These are phyloP conservation scores for Bombus fervidus DNA, from an alignment of 1,140 invertebrate genomes.

Conservation along the genomic window DNA sequence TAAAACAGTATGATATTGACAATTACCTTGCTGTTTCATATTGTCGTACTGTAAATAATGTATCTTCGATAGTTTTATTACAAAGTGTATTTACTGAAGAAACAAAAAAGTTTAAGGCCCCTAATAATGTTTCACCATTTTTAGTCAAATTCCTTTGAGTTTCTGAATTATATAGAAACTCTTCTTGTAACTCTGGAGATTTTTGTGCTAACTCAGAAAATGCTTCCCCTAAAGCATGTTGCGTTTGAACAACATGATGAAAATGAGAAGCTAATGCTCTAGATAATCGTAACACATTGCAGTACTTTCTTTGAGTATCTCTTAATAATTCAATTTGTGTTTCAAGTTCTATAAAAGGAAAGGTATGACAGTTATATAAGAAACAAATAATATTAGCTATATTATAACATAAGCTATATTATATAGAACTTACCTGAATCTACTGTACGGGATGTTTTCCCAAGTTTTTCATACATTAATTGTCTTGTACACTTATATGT, in stretches of 20 bases:
- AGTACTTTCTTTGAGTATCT: slow-evolving; percentile 97
- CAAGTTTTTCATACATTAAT: slow-evolving; percentile 96
- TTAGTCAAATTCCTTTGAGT: slow-evolving; percentile 96
- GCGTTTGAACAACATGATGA: slow-evolving; percentile 93
- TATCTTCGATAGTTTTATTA: slow-evolving; percentile 98
- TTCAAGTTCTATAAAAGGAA: slow-evolving; percentile 89
- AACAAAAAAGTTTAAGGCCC: slow-evolving; percentile 97
- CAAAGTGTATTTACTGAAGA: slow-evolving; percentile 97
- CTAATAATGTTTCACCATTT: slow-evolving; percentile 95
- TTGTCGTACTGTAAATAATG: slow-evolving; percentile 94
- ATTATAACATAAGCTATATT: slow-evolving; percentile 11
- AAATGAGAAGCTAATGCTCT: slow-evolving; percentile 93
- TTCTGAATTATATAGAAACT: slow-evolving; percentile 97
- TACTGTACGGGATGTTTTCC: slow-evolving; percentile 95
- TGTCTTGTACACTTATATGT: slow-evolving; percentile 99
- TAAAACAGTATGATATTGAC: slow-evolving; percentile 13
- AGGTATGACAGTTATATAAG: slow-evolving; percentile 46
- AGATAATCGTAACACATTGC: slow-evolving; percentile 93
- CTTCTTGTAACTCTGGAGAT: slow-evolving; percentile 96
- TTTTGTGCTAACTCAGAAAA: slow-evolving; percentile 97
- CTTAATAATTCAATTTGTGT: slow-evolving; percentile 94
- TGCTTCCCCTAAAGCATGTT: slow-evolving; percentile 92
- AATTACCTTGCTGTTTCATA: slow-evolving; percentile 94
- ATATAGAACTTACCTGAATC: slow-evolving; percentile 87
- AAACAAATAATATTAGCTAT: slow-evolving; percentile 5